Evolutionary conservation across 2,797 vertebrate species (phyloP), one percentile per base, ranked within the genome.

Genomic region (Eurystomus glaucurus): DNA sequence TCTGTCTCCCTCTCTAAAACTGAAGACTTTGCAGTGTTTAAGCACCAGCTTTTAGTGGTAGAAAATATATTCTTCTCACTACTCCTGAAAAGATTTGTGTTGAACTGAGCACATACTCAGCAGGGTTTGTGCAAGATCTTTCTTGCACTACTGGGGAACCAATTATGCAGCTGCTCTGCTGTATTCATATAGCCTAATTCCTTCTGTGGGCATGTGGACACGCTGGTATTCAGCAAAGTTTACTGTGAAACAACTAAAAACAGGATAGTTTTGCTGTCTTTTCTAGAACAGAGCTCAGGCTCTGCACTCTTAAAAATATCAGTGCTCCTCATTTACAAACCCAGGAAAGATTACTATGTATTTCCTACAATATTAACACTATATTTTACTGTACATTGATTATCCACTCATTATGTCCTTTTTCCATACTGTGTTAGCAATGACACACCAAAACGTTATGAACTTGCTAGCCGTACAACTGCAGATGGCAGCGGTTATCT

Each of bases 401-500:
- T 39, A 54, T 68, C 48, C 85, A 22, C 37, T 75, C 65, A 50
- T 18, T 29, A 91, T 55, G 52, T 26, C 28, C 71, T 92, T 70
- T 22, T 26, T 20, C 69, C 25, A 70, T 35, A 1, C 5, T 19
- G 43, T 54, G 57, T 39, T 78, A 87, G 81, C 76, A 61, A 37
- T 46, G 66, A 41, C 54, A 81, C 43, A 58, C 41, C 72, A 31
- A 74, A 88, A 46, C 14, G 29, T 60, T 68, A 50, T 29, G 33
- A 45, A 81, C 39, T 21, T 23, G 35, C 43, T n/a, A 75, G 84
- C 54, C n/a, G 65, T 41, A 54, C 54, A 14, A 69, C 82, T 77
- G 91, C 84, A 52, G 93, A 39, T 39, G 76, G 85, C 48, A 70
- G 85, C 23, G 9, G 41, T 64, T 81, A 88, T 66, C 93, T 82